phyloP scores from a whole-genome alignment of 2,113 vertebrate genomes.

The Cololabis saira region DNA sequence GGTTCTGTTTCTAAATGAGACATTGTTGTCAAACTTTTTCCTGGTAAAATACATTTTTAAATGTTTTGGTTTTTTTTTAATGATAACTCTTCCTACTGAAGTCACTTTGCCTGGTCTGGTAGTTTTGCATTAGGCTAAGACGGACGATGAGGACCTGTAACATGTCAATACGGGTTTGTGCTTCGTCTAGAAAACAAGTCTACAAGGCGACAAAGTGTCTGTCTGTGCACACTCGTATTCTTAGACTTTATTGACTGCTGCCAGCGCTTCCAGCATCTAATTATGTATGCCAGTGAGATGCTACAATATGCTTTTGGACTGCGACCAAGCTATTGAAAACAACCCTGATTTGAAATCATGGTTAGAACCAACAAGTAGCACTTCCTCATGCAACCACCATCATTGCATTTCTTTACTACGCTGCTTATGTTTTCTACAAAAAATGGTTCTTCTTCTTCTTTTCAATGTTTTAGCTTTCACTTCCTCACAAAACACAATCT shows the following conservation, averaged over 20 bases:
- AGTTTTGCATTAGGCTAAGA: conserved; percentile 4
- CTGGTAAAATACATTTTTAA: too few relatives aligned
- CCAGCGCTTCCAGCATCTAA: conserved; percentile 18
- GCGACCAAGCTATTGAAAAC: conserved; percentile 11
- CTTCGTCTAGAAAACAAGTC: too few relatives aligned
- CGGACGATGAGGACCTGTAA: conserved; percentile 48
- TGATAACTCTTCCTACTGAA: conserved; percentile 4
- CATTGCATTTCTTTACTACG: too few relatives aligned
- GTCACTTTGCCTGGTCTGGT: conserved; percentile 4
- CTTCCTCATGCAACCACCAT: too few relatives aligned
- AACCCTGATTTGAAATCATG: conserved; percentile 47
- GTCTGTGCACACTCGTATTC: conserved; percentile 41
- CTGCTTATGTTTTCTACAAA: too few relatives aligned
- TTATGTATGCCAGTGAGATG: conserved; percentile 15
- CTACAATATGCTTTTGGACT: conserved; percentile 59
- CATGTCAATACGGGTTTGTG: conserved; percentile 28
- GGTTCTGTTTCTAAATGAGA: too few relatives aligned
- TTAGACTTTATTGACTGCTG: conserved; percentile 28
- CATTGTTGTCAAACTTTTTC: too few relatives aligned
- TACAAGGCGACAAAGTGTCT: too few relatives aligned
- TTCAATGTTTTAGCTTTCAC: too few relatives aligned
- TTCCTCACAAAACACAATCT: too few relatives aligned
- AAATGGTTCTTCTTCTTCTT: too few relatives aligned
- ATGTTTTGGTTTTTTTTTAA: too few relatives aligned
- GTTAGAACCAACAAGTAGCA: conserved; percentile 2